These are phyloP conservation scores for Excalfactoria chinensis DNA, from an alignment of 2,113 vertebrate genomes.

Conservation along the genomic window DNA sequence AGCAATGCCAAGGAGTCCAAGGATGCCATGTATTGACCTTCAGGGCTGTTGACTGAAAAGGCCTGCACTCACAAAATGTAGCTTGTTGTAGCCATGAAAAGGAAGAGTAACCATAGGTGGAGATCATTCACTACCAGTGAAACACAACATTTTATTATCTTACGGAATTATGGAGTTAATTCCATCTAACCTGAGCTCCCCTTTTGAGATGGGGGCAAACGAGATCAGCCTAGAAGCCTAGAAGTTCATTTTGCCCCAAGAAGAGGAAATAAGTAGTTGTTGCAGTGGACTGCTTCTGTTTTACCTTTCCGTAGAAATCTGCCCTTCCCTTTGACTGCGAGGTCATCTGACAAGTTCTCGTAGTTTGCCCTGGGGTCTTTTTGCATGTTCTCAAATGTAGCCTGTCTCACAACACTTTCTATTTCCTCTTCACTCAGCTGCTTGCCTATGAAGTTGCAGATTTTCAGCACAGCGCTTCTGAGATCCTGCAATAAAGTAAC, in stretches of 20 bases:
- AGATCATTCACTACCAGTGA: not conserved
- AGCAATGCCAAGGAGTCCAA: not conserved
- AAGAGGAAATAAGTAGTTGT: not conserved
- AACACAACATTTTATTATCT: not conserved
- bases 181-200: too few relatives aligned
- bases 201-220: too few relatives aligned
- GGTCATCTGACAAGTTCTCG: not conserved
- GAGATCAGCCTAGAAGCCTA: too few relatives aligned
- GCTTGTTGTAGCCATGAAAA: not conserved
- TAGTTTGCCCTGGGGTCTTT: conserved; percentile 69
- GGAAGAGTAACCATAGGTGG: not conserved
- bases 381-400: conserved; percentile 73
- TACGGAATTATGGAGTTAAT: not conserved
- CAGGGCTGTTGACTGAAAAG: not conserved
- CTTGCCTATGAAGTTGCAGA: conserved; percentile 73
- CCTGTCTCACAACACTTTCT: conserved; percentile 68
- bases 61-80: not conserved
- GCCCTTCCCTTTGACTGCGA: not conserved
- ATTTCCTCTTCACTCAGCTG: conserved; percentile 61
- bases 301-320: conserved; percentile 56
- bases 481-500: conserved; percentile 59
- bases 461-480: conserved; percentile 59
- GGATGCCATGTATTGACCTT: too few relatives aligned
- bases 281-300: not conserved
- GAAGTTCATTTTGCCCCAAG: not conserved